Evolutionary conservation across 2,113 vertebrate species (phyloP).

Genomic region (Cygnus atratus): DNA sequence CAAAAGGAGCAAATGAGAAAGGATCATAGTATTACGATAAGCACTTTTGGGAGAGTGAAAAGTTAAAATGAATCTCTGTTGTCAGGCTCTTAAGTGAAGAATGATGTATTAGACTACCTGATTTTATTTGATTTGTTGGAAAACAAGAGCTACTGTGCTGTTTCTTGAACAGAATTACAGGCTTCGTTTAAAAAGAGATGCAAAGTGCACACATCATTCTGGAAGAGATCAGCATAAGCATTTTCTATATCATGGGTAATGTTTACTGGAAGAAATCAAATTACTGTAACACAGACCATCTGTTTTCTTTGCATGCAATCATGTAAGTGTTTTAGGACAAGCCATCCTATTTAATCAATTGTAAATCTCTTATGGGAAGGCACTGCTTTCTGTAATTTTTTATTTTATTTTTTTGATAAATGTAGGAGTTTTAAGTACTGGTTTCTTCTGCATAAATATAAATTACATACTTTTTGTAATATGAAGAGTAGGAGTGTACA

Average conservation of each 20-base stretch:
- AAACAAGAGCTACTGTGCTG: slow-evolving; percentile 26
- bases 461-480: slow-evolving; percentile 2
- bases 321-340: slow-evolving; percentile 69
- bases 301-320: slow-evolving; percentile 70
- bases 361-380: slow-evolving; percentile 39
- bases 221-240: slow-evolving; percentile 56
- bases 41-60: not conserved
- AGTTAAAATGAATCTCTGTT: slow-evolving; percentile 44
- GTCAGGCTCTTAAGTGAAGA: slow-evolving; percentile 42
- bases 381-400: slow-evolving; percentile 54
- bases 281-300: slow-evolving; percentile 67
- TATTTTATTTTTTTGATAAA: not conserved
- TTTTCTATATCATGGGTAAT: slow-evolving; percentile 69
- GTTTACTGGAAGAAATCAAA: slow-evolving; percentile 72
- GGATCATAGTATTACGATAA: not conserved
- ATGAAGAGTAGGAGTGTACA: not conserved
- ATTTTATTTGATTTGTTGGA: slow-evolving; percentile 63
- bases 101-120: slow-evolving; percentile 51
- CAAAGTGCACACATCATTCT: slow-evolving; percentile 42
- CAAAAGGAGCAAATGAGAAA: not conserved
- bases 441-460: slow-evolving; percentile 23
- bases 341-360: slow-evolving; percentile 66
- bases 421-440: slow-evolving; percentile 42
- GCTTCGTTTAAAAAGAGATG: slow-evolving; percentile 51
- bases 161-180: slow-evolving; percentile 55